Conservation (phyloP, 2,888 invertebrate species). For the Ectemnius continuus region DNA sequence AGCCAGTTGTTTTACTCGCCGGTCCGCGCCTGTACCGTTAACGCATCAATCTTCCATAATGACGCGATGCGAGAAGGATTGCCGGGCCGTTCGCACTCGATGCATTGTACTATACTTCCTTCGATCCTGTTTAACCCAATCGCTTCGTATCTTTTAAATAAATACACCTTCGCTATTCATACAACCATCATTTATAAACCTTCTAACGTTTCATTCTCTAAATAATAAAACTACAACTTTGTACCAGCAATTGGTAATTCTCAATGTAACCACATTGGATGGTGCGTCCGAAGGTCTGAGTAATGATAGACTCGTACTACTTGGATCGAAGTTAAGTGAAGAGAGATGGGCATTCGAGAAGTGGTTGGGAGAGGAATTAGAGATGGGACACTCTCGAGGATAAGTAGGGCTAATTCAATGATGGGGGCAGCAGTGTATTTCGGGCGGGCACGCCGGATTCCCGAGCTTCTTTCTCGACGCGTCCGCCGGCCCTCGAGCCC, state of each 20-base stretch:
- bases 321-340: not conserved
- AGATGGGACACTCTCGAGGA: not conserved
- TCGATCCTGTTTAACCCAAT: too few species aligned
- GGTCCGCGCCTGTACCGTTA: slow-evolving; percentile 42
- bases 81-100: not conserved
- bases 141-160: too few species aligned
- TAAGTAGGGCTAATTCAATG: slow-evolving; percentile 1
- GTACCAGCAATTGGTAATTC: too few species aligned
- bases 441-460: slow-evolving; percentile 63
- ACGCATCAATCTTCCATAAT: slow-evolving; percentile 53
- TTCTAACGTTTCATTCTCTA: too few species aligned
- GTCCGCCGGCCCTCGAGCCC: slow-evolving; percentile 44
- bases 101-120: not conserved
- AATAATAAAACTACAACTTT: too few species aligned
- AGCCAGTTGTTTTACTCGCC: not conserved
- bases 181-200: too few species aligned
- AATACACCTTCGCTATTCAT: too few species aligned
- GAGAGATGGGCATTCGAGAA: too few species aligned
- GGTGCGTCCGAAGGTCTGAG: too few species aligned
- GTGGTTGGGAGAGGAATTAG: not conserved
- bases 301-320: not conserved
- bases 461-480: slow-evolving; percentile 55
- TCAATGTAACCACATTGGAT: too few species aligned
- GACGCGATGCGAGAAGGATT: slow-evolving; percentile 42
- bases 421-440: slow-evolving; percentile 37